Evolutionary conservation across 2,113 vertebrate species (phyloP).

Genomic region (Lipophrys pholis): DNA sequence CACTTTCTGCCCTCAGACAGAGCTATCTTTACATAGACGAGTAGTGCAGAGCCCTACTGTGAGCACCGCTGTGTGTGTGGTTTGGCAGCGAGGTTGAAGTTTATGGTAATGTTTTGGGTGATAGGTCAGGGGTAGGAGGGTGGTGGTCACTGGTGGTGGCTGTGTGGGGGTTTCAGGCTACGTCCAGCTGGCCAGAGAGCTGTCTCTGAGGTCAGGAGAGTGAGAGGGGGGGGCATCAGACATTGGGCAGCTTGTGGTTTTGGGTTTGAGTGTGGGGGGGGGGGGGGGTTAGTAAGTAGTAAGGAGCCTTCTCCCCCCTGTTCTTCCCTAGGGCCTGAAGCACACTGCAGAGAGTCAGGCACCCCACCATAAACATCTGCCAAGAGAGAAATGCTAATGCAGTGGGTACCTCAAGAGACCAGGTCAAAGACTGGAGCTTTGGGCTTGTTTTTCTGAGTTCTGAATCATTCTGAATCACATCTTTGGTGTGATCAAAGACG

Average conservation of each 20-base stretch:
- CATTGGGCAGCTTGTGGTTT: constrained; percentile 71
- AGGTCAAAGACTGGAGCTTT: constrained; percentile 58
- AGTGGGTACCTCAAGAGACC: constrained; percentile 50
- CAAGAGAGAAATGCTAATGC: constrained; percentile 74
- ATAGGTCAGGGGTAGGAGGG: constrained; percentile 72
- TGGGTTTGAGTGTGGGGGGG: constrained; percentile 19
- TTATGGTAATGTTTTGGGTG: constrained; percentile 79
- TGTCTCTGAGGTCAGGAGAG: constrained; percentile 66
- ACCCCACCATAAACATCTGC: constrained; percentile 55
- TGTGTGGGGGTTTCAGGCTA: constrained; percentile 63
- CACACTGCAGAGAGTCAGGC: constrained; percentile 63
- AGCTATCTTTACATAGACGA: constrained; percentile 70
- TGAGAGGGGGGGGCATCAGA: constrained; percentile 57
- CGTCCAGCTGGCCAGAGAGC: constrained; percentile 66
- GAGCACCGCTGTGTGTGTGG: constrained; percentile 60
- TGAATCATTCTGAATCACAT: constrained; percentile 55
- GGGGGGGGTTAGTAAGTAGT: constrained; percentile 22
- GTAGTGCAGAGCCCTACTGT: constrained; percentile 38
- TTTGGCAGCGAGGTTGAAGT: constrained; percentile 69
- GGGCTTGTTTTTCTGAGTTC: constrained; percentile 63
- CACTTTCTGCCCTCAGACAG: constrained; percentile 64
- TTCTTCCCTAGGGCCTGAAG: constrained; percentile 27
- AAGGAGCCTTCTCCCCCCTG: constrained; percentile 10
- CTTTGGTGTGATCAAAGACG: constrained; percentile 45
- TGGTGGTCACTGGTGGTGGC: constrained; percentile 64